Percentiles rank a stretch among this genome's conserved stretches.
Conservation (phyloP, 2,113 vertebrate genomes). For the Triplophysa rosa region DNA sequence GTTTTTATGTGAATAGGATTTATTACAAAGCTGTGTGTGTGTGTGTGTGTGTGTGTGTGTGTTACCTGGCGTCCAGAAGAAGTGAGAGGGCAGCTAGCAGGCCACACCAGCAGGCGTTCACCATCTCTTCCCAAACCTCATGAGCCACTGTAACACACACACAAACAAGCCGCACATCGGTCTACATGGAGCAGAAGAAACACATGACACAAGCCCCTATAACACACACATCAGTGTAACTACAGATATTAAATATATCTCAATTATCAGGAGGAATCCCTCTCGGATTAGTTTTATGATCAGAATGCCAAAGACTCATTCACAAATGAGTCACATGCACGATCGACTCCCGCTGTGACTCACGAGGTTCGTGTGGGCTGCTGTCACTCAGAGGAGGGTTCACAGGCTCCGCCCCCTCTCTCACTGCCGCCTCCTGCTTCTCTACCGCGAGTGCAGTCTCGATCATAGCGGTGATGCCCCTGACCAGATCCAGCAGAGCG, state of each 20-base stretch:
- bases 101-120: conserved; percentile 96
- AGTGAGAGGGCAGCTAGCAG: conserved; percentile 94
- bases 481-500: conserved; percentile 92
- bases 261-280: no score
- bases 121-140: conserved; percentile 98
- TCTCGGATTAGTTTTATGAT: no score
- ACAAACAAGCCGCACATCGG: conserved; percentile 25
- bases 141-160: conserved; percentile 78
- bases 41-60: background rate
- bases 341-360: conserved; percentile 38
- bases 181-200: background rate
- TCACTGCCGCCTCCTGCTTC: conserved; percentile 70
- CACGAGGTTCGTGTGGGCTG: conserved; percentile 81
- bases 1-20: background rate
- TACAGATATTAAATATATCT: no score
- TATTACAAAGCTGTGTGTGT: background rate
- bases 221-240: no score
- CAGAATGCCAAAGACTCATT: background rate
- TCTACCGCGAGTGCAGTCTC: conserved; percentile 84
- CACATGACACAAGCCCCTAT: no score
- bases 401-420: conserved; percentile 62
- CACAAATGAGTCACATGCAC: background rate
- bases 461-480: conserved; percentile 96
- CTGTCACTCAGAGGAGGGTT: conserved; percentile 64
- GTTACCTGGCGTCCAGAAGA: conserved; percentile 94